Evolutionary conservation across 1,140 invertebrate species (phyloP), one percentile per base, ranked within the genome.

Genomic region (Prorops nasuta): DNA sequence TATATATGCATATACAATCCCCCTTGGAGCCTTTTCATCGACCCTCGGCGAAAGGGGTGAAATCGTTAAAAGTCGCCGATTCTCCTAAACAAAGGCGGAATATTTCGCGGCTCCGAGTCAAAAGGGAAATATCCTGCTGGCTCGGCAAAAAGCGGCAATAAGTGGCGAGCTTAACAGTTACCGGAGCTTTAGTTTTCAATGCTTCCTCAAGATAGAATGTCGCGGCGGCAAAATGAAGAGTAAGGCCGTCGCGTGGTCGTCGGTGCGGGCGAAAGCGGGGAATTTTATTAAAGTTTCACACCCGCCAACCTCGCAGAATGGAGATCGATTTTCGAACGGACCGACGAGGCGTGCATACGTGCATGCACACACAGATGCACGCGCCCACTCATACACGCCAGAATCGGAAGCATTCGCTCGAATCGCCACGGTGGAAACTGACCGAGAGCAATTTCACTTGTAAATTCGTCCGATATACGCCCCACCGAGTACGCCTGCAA

Each of bases 221-320:
- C 10, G 24, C 24, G 4, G 24, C 4, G 24, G 24, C 4, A 10
- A 10, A 10, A 28, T 4, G 15, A 35, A 14, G 34, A 35, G 14
- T 6, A 14, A 14, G 34, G 34, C 9, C 6, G 14, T 4, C 10
- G 4, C 4, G 10, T 28, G 24, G 4, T 10, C 4, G 24, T 28
- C 24, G 24, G 24, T 28, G 4, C 6, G 15, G 14, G 6, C 6
- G 34, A 15, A n/a, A n/a, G 9, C 22, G 20, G 39, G 44, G 44
- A 55, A 51, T 55, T 55, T 51, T 51, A 55, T 55, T 55, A 55
- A 55, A 55, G 53, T 55, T 55, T 55, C 49, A 55, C 43, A 46
- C 48, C 44, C 44, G 44, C 24, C 43, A 20, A 37, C 38, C 38
- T 51, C 42, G 32, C 22, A 16, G 21, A 24, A 35, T 28, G 19